Percentiles rank a stretch among this genome's conserved stretches.
phyloP scores from a whole-genome alignment of 1,140 invertebrate species.

The Pachypsylla venusta region DNA sequence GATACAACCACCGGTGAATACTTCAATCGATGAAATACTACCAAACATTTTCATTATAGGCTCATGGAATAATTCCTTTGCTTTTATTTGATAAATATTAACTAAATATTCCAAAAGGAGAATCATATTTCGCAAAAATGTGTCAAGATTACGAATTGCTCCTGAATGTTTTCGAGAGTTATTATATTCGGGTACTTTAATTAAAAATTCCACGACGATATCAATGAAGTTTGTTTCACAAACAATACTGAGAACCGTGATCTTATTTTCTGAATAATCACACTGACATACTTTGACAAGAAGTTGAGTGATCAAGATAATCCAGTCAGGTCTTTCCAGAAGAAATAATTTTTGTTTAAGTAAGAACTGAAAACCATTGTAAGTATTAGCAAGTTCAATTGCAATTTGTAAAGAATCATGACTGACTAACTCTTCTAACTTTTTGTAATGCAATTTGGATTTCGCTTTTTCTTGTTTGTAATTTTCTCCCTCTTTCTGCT shows the following conservation, averaged over 20 bases:
- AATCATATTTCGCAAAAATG: slow-evolving; percentile 11
- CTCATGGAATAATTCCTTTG: slow-evolving; percentile 12
- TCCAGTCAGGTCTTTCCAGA: background rate
- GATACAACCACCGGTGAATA: slow-evolving; percentile 12
- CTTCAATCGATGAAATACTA: slow-evolving; percentile 9
- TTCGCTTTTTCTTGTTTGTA: too few species aligned
- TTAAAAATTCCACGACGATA: background rate
- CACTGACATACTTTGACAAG: background rate
- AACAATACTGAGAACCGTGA: background rate
- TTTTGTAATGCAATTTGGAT: background rate
- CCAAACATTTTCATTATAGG: slow-evolving; percentile 13
- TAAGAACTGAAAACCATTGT: background rate
- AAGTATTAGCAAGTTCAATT: background rate
- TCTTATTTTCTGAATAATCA: background rate
- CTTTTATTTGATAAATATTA: slow-evolving; percentile 12
- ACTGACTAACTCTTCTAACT: background rate
- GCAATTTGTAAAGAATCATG: background rate
- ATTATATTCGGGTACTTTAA: background rate
- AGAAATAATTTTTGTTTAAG: background rate
- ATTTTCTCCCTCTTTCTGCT: too few species aligned
- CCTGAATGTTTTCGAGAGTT: slow-evolving; percentile 9
- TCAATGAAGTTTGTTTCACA: background rate
- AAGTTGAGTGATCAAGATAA: background rate
- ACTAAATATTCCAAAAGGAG: slow-evolving; percentile 11
- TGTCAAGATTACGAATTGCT: slow-evolving; percentile 11